Evolutionary conservation across 2,888 invertebrate species (phyloP).

Genomic region (Alviniconcha strummeri): DNA sequence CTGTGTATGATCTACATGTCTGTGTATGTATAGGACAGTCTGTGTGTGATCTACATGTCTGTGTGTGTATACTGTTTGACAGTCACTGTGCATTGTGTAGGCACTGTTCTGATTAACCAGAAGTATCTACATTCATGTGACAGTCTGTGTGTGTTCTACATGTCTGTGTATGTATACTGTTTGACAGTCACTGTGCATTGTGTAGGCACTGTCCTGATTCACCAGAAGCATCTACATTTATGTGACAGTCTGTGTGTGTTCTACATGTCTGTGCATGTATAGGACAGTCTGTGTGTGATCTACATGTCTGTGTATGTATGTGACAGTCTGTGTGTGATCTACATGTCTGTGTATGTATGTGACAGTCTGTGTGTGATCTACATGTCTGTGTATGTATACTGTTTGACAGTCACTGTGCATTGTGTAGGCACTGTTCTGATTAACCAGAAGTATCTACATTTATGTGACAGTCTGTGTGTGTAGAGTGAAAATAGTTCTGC

Average conservation of each 20-base stretch:
- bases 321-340: neutral
- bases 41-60: neutral
- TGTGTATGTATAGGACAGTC: neutral
- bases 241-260: neutral
- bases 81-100: no score
- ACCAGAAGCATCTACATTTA: neutral
- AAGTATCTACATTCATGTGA: no score
- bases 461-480: neutral
- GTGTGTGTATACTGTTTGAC: neutral
- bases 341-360: neutral
- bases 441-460: no score
- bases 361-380: neutral
- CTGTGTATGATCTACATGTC: no score
- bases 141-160: neutral
- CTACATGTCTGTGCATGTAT: neutral
- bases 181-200: neutral
- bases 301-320: conserved; percentile 2
- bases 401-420: neutral
- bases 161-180: neutral
- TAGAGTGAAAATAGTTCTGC: no score
- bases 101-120: no score
- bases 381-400: neutral
- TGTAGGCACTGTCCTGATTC: neutral
- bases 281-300: no score
- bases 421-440: no score